Base-by-base conservation (phyloP, 2,888 invertebrate species). In the Mythimna loreyi region DNA sequence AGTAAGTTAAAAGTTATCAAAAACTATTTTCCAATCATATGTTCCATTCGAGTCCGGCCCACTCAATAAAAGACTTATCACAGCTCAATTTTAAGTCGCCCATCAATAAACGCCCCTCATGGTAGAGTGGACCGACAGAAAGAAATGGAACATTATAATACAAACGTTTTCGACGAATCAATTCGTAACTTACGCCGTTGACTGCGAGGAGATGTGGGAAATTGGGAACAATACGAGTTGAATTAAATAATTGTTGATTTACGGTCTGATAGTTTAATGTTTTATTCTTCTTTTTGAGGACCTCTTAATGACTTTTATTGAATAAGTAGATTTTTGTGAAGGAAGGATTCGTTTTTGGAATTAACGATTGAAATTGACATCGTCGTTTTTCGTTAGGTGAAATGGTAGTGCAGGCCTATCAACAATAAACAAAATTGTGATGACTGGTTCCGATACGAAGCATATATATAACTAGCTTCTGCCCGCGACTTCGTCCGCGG, bases 81-180 rank as follows among this genome's bases (percentile, higher is more conserved):
- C 82, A 83, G 82, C 80, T 87, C 84, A 86, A 82, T 87, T 87
- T 88, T 80, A 80, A 89, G 86, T 82, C 84, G 86, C 85, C 85
- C 82, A 88, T 90, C 88, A 86, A 88, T 87, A 86, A 75, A 63
- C 33, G 45, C 67, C 79, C 81, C 78, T 78, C 66, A 60, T 56
- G 73, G 50, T 64, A 62, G 69, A 85, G 81, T 82, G 86, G 85
- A 85, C 85, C 86, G 88, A 82, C 82, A 80, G 72, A 85, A 85
- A 78, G 83, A 70, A 66, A 71, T 64, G 59, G 68, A 67, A 75
- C 85, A 65, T 77, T 66, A 78, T 83, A 88, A 88, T 85, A 83
- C 81, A 70, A 52, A 81, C 84, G 76, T 85, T 83, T 68, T 64
- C 72, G 67, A 75, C 73, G 73, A 81, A 89, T 87, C 87, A 82